phyloP scores from a whole-genome alignment of 2,797 vertebrate species.

The Halcyon smyrnensis region DNA sequence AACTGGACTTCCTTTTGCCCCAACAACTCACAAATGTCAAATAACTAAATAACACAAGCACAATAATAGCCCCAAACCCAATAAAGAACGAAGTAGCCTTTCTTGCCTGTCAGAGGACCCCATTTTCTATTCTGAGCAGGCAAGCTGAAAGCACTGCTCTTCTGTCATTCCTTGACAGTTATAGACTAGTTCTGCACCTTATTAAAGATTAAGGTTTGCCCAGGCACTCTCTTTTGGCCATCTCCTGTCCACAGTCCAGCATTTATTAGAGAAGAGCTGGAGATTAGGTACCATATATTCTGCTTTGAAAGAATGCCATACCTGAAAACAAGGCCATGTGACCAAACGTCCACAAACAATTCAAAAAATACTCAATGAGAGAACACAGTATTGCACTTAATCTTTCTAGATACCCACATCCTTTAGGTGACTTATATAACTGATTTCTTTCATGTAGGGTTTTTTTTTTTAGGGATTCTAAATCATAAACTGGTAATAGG shows the following conservation, averaged over 20 bases:
- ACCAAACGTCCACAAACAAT: neutral
- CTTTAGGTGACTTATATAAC: neutral
- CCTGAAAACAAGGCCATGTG: neutral
- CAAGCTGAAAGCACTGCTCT: conserved; percentile 64
- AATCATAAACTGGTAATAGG: neutral
- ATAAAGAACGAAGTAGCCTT: conserved; percentile 32
- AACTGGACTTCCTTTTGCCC: conserved; percentile 45
- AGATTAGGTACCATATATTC: conserved; percentile 70
- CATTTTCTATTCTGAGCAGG: conserved; percentile 77
- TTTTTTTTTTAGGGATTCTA: neutral
- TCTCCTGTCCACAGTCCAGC: conserved; percentile 66
- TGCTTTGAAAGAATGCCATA: neutral
- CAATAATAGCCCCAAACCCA: conserved; percentile 26
- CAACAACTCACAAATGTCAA: conserved; percentile 40
- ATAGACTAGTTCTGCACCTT: conserved; percentile 80
- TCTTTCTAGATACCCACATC: neutral
- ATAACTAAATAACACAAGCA: conserved; percentile 29
- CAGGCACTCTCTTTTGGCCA: conserved; percentile 71
- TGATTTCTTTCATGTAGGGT: neutral
- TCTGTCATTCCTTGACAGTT: conserved; percentile 80
- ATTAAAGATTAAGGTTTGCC: conserved; percentile 82
- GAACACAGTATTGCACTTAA: neutral
- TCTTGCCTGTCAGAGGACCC: conserved; percentile 16
- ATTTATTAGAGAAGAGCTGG: conserved; percentile 69
- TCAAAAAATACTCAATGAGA: neutral